Evolutionary conservation across 2,797 vertebrate species (phyloP).

Genomic region (Pangasius sanitwongsei): DNA sequence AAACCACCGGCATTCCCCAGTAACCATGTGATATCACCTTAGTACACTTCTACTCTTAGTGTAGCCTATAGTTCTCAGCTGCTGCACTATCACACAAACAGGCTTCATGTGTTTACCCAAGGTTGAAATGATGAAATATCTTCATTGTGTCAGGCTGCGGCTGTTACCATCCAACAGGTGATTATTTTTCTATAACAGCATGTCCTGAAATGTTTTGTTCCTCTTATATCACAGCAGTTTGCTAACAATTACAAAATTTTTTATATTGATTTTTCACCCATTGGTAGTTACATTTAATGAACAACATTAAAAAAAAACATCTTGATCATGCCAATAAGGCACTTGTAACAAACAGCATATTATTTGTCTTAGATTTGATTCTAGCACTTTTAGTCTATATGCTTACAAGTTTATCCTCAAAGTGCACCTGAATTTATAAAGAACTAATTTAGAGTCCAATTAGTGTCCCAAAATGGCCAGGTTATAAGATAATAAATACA

Average conservation of each 20-base stretch:
- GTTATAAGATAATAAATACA: background rate
- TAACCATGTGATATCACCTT: background rate
- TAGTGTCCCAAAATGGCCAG: background rate
- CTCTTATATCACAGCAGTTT: background rate
- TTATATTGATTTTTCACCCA: background rate
- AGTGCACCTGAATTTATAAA: slow-evolving; percentile 1
- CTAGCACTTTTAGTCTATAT: background rate
- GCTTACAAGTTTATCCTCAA: background rate
- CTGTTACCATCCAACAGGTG: background rate
- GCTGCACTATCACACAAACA: background rate
- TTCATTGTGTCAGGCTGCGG: background rate
- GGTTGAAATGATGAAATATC: background rate
- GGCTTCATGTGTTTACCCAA: background rate
- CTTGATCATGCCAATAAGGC: background rate
- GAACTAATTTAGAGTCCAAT: background rate
- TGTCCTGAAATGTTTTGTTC: background rate
- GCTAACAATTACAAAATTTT: background rate
- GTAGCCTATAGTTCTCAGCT: background rate
- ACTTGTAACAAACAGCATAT: background rate
- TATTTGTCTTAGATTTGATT: background rate
- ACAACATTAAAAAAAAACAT: background rate
- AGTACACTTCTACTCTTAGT: background rate
- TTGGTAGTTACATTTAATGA: background rate
- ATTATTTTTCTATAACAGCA: slow-evolving; percentile 1
- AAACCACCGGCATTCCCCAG: background rate